Base-by-base conservation (phyloP, 1,140 invertebrate species). In the Lordiphosa mommai region DNA sequence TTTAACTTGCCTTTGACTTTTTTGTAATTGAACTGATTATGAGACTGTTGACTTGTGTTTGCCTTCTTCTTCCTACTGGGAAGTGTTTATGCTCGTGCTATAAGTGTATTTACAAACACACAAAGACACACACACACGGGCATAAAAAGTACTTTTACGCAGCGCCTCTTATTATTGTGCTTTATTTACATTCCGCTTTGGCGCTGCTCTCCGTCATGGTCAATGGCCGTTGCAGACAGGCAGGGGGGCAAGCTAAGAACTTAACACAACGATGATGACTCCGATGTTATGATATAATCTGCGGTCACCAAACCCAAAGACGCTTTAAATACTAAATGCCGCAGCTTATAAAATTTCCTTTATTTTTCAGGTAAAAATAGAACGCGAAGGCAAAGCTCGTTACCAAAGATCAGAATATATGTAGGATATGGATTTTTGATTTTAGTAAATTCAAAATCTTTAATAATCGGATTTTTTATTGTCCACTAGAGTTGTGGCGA, bases 1-100 rank as follows among this genome's bases (percentile, higher is more conserved):
- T 16, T 17, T 37, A 32, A 29, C 43, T 36, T 6, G 8, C 10
- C 61, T 67, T 79, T 80, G 67, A n/a, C 4, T 48, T 72, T 68
- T 68, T 76, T 76, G 77, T 59, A 84, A 72, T 72, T 84, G 53
- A 72, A 69, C 72, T 77, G 77, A 84, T 84, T 84, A 84, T 84
- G 77, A 84, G 77, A 84, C 77, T 84, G 77, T 84, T 84, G 77
- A 84, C 77, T 84, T 72, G 14, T 48, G 30, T 52, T 20, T 66
- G 57, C 38, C 67, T 57, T 49, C 34, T 36, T 34, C 30, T 33
- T 43, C 17, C 33, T 34, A 49, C 40, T 48, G 38, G 16, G 40
- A 58, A 56, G 32, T 58, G 53, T 40, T 32, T 30, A 29, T 40
- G 8, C 61, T 43, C 8, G 29, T 10, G 51, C 51, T 65, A 51